phyloP scores from a whole-genome alignment of 2,797 vertebrate genomes.

The Pangasius krempfi region DNA sequence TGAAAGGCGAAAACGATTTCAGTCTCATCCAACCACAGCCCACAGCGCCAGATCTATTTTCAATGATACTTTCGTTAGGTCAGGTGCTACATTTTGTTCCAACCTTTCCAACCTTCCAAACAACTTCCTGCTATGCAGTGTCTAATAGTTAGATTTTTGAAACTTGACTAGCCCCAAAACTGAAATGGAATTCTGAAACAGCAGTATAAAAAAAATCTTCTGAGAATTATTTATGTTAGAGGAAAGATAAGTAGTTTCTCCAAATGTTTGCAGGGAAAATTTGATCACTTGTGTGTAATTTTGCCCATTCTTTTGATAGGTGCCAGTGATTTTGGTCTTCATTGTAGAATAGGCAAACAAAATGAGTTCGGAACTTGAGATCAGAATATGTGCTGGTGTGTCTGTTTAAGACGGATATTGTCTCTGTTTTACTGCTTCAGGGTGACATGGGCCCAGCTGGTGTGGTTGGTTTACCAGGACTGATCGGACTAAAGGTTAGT shows the following conservation, averaged over 20 bases:
- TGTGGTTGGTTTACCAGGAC: constrained; percentile 88
- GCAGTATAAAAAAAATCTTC: neutral
- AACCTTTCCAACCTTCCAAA: neutral
- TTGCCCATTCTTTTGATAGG: neutral
- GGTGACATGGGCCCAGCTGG: constrained; percentile 91
- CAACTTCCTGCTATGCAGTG: neutral
- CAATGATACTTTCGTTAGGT: neutral
- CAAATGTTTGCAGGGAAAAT: neutral
- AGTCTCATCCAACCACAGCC: neutral
- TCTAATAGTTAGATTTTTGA: neutral
- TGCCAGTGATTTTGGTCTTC: neutral
- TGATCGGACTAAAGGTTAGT: constrained; percentile 92
- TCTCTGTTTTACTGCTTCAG: constrained; percentile 73
- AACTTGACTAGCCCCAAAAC: neutral
- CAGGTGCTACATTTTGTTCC: neutral
- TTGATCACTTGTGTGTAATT: neutral
- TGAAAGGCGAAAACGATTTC: neutral
- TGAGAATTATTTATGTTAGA: neutral
- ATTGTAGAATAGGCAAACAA: neutral
- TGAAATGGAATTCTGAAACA: neutral
- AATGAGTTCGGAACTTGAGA: neutral
- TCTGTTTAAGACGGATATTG: constrained; percentile 6
- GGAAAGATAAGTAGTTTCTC: neutral
- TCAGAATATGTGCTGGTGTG: neutral
- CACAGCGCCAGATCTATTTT: neutral